Evolutionary conservation across 1,140 invertebrate species (phyloP).

Genomic region (Phenacoccus solenopsis): DNA sequence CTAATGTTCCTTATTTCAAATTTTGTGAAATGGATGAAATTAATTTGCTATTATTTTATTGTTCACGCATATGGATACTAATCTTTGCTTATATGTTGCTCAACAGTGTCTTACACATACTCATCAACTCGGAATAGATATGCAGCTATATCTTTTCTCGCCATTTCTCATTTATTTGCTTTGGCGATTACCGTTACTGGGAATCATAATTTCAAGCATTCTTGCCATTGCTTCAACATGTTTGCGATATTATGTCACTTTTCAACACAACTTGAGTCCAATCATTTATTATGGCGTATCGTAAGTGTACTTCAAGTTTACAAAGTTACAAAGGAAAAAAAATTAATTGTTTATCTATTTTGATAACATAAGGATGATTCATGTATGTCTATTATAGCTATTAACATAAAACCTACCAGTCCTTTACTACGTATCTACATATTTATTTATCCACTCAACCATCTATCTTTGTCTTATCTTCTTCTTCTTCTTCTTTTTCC

Average conservation of each 20-base stretch:
- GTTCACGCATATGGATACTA: neutral
- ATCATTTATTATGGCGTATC: conserved; percentile 58
- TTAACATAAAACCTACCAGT: too few relatives aligned
- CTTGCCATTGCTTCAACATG: conserved; percentile 46
- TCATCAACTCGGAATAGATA: conserved; percentile 63
- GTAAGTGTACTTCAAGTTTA: conserved; percentile 53
- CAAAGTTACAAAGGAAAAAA: too few relatives aligned
- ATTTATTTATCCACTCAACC: too few relatives aligned
- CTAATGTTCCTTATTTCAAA: too few relatives aligned
- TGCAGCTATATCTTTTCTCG: conserved; percentile 58
- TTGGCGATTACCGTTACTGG: conserved; percentile 47
- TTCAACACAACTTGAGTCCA: conserved; percentile 48
- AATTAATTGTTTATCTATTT: too few relatives aligned
- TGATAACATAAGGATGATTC: too few relatives aligned
- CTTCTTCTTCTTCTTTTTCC: too few relatives aligned
- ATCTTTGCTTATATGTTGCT: conserved; percentile 28
- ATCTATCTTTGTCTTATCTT: too few relatives aligned
- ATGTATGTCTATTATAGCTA: too few relatives aligned
- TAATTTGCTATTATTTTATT: neutral
- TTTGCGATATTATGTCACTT: conserved; percentile 49
- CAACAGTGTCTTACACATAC: conserved; percentile 50
- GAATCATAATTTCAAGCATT: conserved; percentile 36
- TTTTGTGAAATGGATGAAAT: too few relatives aligned
- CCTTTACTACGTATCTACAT: too few relatives aligned
- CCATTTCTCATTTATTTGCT: conserved; percentile 51